These are phyloP conservation scores for Cephus pulcher DNA, from an alignment of 2,888 invertebrate species.

Conservation along the genomic window DNA sequence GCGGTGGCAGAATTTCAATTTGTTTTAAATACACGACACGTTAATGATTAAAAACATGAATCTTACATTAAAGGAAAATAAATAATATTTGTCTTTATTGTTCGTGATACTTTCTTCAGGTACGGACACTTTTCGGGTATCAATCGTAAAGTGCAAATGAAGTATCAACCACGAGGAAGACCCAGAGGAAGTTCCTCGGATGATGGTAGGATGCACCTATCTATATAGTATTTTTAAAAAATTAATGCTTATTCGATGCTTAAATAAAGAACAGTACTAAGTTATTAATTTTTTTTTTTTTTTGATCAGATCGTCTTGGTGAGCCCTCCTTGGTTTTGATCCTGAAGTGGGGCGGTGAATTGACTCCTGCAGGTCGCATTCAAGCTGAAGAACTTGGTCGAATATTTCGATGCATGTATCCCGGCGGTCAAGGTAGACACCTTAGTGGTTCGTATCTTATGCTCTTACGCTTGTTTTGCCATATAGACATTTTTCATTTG, in stretches of 20 bases:
- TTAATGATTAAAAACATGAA: slow-evolving; percentile 7
- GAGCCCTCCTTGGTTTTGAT: slow-evolving; percentile 96
- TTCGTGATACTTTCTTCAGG: slow-evolving; percentile 69
- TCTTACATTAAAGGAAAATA: background rate
- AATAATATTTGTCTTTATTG: slow-evolving; percentile 9
- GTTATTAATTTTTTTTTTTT: background rate
- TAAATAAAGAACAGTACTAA: slow-evolving; percentile 6
- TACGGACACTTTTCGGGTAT: slow-evolving; percentile 99
- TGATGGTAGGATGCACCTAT: slow-evolving; percentile 76
- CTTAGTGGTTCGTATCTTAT: slow-evolving; percentile 76
- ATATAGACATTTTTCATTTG: background rate
- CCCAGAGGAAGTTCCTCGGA: slow-evolving; percentile 93
- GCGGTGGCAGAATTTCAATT: too few species aligned
- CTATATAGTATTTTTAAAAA: background rate
- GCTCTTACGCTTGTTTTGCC: slow-evolving; percentile 45
- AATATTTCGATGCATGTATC: slow-evolving; percentile 99
- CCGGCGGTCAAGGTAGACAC: slow-evolving; percentile 94
- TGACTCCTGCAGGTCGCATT: slow-evolving; percentile 97
- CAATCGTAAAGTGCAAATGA: slow-evolving; percentile 99
- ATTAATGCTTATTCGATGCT: background rate
- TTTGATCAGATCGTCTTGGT: slow-evolving; percentile 79
- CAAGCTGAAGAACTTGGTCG: slow-evolving; percentile 98
- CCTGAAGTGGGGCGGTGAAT: slow-evolving; percentile 99
- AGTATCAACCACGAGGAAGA: slow-evolving; percentile 96
- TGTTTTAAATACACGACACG: background rate